These are phyloP conservation scores for Blomia tropicalis DNA, from an alignment of 2,888 invertebrate species.

Conservation along the genomic window DNA sequence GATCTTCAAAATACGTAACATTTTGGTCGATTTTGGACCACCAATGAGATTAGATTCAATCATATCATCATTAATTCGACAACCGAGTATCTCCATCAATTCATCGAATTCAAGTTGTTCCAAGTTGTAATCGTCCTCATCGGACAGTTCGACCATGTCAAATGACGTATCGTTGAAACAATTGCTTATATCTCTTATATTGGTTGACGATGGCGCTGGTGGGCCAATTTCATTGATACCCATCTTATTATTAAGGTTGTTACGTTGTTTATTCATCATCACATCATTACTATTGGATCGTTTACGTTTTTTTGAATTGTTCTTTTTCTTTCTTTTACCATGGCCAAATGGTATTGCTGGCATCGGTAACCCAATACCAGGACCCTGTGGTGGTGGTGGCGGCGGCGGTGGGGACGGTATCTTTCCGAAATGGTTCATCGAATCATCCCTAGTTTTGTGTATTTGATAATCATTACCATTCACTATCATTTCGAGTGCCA, in stretches of 20 bases:
- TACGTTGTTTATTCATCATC: constrained; percentile 10
- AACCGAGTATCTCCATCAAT: constrained; percentile 17
- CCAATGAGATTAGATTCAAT: background rate
- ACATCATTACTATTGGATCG: constrained; percentile 10
- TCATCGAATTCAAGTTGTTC: constrained; percentile 18
- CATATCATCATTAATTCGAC: background rate
- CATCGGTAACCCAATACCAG: constrained; percentile 30
- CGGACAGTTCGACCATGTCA: constrained; percentile 6
- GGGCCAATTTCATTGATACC: no score
- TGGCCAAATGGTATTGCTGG: constrained; percentile 67
- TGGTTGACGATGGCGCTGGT: no score
- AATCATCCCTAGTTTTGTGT: constrained; percentile 60
- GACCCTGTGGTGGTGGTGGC: background rate
- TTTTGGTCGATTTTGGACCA: background rate
- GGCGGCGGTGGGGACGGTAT: no score
- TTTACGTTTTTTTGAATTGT: constrained; percentile 43
- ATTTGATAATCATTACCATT: constrained; percentile 75
- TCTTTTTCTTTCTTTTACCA: constrained; percentile 62
- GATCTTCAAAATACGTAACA: constrained; percentile 20
- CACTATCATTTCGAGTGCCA: constrained; percentile 35
- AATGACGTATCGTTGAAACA: constrained; percentile 5
- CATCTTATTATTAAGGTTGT: background rate
- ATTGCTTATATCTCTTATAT: background rate
- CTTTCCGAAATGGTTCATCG: background rate
- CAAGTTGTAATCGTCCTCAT: constrained; percentile 13